Base-by-base conservation (phyloP, 1,140 invertebrate species). In the Copidosoma floridanum region DNA sequence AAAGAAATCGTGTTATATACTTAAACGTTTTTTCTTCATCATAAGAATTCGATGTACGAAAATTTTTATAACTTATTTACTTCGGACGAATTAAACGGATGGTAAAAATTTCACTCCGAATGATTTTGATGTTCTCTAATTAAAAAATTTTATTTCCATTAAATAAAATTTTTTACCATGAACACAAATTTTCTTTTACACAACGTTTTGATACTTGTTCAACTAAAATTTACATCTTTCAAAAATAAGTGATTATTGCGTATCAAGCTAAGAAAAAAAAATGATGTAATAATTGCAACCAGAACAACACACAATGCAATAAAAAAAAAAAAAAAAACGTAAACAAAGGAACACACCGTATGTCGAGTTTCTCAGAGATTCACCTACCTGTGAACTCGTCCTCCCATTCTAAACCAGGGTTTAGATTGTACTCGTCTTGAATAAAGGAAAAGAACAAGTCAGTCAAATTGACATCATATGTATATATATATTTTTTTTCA, bases 321-420 rank as follows among this genome's bases (percentile, higher is more conserved):
- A 29, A 48, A 21, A 40, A 47, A 20, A 29, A 14, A 26, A n/a
- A 52, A n/a, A n/a, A n/a, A n/a, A n/a, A n/a, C n/a, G n/a, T n/a
- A n/a, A n/a, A n/a, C n/a, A n/a, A n/a, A n/a, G n/a, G n/a, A n/a
- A n/a, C n/a, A n/a, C n/a, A n/a, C n/a, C n/a, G 63, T 59, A 63
- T 24, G 44, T 57, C 53, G 53, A 64, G 53, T 60, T 63, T 63
- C 50, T 46, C 40, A 23, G 29, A 63, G 54, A 62, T 57, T 83
- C 85, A 93, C 92, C 91, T 95, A 95, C 93, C 93, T 95, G 93
- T 93, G 84, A 97, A 97, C 85, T 98, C 95, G 93, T 97, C 95
- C 88, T 98, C 95, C 95, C 95, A 98, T 86, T 98, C 95, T 95
- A 97, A 94, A 91, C 92, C 92, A 86, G 93, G 92, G 88, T 94